Percentiles rank a stretch among this genome's conserved stretches.
phyloP scores from a whole-genome alignment of 2,113 vertebrate species.

The Abramis brama region DNA sequence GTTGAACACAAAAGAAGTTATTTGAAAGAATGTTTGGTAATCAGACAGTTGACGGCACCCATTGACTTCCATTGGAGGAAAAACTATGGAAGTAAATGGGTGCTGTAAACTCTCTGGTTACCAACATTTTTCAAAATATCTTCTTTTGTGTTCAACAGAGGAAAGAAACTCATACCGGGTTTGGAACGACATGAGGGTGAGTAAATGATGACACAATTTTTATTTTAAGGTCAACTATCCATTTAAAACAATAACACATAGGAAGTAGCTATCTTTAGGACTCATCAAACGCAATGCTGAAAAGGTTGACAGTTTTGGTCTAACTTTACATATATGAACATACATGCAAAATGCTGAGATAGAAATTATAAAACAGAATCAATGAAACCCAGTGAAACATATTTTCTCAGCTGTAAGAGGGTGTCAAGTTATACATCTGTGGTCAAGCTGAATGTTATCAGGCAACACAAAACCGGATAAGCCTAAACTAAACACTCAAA shows the following conservation, averaged over 20 bases:
- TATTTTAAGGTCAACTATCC: no score
- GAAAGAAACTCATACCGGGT: no score
- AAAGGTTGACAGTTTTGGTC: neutral
- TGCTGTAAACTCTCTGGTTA: no score
- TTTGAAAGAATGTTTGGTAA: no score
- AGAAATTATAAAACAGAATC: neutral
- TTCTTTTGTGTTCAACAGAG: no score
- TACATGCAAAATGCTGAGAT: neutral
- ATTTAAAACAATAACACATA: constrained; percentile 5
- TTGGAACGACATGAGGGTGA: no score
- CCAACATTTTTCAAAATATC: no score
- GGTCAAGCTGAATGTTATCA: constrained; percentile 65
- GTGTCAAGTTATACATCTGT: constrained; percentile 58
- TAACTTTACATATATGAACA: neutral
- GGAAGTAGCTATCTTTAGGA: neutral
- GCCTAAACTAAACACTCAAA: constrained; percentile 68
- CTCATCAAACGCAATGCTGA: neutral
- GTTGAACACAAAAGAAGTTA: no score
- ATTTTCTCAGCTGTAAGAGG: constrained; percentile 13
- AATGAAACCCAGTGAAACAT: neutral
- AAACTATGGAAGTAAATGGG: no score
- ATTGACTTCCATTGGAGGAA: no score
- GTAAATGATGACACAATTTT: no score
- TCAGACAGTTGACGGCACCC: no score
- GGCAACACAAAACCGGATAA: constrained; percentile 67